A percentile compares a stretch with the other conserved stretches of the same genome.
Evolutionary conservation across 2,113 vertebrate species (phyloP).

Genomic region (Scomber colias): DNA sequence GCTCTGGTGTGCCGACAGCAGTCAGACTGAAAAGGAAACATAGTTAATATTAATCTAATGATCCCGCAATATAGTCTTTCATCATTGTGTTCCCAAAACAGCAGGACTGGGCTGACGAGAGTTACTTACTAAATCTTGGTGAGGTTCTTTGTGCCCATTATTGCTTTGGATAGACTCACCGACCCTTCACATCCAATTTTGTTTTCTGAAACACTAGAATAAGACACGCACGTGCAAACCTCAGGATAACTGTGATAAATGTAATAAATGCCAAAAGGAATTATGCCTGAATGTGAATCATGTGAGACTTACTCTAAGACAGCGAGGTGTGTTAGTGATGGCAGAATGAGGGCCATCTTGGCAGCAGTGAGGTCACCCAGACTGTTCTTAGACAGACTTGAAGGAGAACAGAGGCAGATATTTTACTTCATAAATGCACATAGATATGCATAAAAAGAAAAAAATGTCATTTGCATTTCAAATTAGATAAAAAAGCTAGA

Average conservation of each 20-base stretch:
- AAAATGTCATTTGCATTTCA: background rate
- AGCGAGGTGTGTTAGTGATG: slow-evolving; percentile 73
- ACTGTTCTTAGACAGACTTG: slow-evolving; percentile 85
- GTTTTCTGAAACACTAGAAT: slow-evolving; percentile 89
- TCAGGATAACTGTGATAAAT: background rate
- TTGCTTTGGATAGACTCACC: slow-evolving; percentile 71
- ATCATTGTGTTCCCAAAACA: background rate
- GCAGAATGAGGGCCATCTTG: slow-evolving; percentile 82
- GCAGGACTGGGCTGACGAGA: background rate
- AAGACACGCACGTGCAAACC: background rate
- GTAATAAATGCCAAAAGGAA: background rate
- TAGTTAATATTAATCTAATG: background rate
- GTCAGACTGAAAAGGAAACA: slow-evolving; percentile 73
- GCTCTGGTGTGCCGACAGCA: slow-evolving; percentile 76
- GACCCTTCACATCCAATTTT: slow-evolving; percentile 74
- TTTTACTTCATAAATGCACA: background rate
- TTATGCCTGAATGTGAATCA: background rate
- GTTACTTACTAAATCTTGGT: slow-evolving; percentile 87
- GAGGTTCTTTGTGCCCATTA: slow-evolving; percentile 80
- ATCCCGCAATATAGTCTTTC: background rate
- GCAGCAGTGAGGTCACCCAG: slow-evolving; percentile 82
- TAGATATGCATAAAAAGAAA: background rate
- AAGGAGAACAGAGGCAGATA: slow-evolving; percentile 34
- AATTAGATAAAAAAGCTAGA: background rate
- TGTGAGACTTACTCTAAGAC: slow-evolving; percentile 87